These are phyloP conservation scores for Galerucella nymphaeae DNA, from an alignment of 2,888 invertebrate genomes.

Conservation along the genomic window DNA sequence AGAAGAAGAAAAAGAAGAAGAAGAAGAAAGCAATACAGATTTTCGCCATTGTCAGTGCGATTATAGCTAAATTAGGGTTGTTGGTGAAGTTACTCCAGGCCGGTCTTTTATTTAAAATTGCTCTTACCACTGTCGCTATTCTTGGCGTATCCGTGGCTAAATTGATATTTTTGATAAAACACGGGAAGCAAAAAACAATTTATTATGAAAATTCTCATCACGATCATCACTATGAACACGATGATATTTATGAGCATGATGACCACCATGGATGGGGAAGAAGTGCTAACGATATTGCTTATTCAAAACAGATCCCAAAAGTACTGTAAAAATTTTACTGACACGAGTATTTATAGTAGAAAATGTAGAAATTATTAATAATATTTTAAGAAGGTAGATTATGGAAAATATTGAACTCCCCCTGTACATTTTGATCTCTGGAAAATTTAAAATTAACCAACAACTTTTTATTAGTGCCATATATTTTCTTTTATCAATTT, in stretches of 20 bases:
- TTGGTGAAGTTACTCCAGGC: slow-evolving; percentile 78
- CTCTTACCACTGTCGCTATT: slow-evolving; percentile 76
- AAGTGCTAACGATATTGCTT: slow-evolving; percentile 54
- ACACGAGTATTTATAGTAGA: too few relatives aligned
- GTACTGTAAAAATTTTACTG: not conserved
- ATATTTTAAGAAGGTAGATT: too few relatives aligned
- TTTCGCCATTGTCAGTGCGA: slow-evolving; percentile 73
- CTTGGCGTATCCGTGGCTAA: slow-evolving; percentile 76
- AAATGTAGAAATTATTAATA: too few relatives aligned
- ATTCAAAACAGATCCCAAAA: slow-evolving; percentile 55
- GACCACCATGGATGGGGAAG: slow-evolving; percentile 54
- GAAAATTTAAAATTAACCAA: not conserved
- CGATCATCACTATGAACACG: slow-evolving; percentile 79
- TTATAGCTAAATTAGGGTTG: slow-evolving; percentile 79
- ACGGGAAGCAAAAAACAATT: slow-evolving; percentile 76
- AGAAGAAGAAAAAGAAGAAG: slow-evolving; percentile 74
- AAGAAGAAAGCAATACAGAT: slow-evolving; percentile 75
- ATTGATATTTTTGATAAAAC: slow-evolving; percentile 80
- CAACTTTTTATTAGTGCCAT: not conserved
- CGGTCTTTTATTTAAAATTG: slow-evolving; percentile 81
- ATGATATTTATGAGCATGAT: slow-evolving; percentile 68
- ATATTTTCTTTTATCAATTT: not conserved
- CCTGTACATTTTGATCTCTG: too few relatives aligned
- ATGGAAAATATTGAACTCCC: too few relatives aligned
- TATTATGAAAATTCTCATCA: slow-evolving; percentile 87